A percentile compares a stretch with the other conserved stretches of the same genome.
These are phyloP conservation scores for Diarsia dahlii DNA, from an alignment of 2,888 invertebrate species.

Conservation along the genomic window DNA sequence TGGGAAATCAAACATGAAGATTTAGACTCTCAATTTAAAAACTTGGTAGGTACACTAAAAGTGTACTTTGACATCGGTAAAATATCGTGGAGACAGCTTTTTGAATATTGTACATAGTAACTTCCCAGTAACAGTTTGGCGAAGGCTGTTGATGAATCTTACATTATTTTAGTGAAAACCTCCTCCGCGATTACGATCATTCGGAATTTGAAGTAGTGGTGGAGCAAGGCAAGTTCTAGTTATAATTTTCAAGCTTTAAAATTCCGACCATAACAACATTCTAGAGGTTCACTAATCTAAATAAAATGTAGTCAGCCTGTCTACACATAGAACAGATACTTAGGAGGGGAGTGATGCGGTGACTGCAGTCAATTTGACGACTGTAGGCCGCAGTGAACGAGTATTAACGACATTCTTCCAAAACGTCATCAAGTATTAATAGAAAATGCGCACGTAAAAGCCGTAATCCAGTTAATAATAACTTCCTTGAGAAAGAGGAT, in stretches of 20 bases:
- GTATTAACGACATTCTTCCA: slow-evolving; percentile 37
- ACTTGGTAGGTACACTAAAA: neutral
- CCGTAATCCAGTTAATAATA: slow-evolving; percentile 25
- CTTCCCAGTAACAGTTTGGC: neutral
- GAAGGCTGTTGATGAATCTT: slow-evolving; percentile 19
- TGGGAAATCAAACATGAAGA: slow-evolving; percentile 15
- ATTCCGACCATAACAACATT: slow-evolving; percentile 48
- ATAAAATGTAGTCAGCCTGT: slow-evolving; percentile 57
- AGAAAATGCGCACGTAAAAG: slow-evolving; percentile 32
- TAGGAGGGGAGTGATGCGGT: slow-evolving; percentile 49
- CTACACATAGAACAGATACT: slow-evolving; percentile 38
- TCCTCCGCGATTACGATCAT: slow-evolving; percentile 43
- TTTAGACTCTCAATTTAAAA: neutral
- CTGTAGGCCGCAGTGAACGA: slow-evolving; percentile 25
- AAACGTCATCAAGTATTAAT: slow-evolving; percentile 45
- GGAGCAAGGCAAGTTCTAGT: neutral
- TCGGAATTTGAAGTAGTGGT: slow-evolving; percentile 6
- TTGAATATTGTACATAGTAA: neutral
- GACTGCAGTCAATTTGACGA: slow-evolving; percentile 31
- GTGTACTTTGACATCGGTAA: neutral
- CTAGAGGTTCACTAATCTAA: slow-evolving; percentile 51
- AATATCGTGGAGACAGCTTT: slow-evolving; percentile 1
- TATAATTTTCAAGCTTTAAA: slow-evolving; percentile 34
- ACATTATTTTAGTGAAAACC: slow-evolving; percentile 36
- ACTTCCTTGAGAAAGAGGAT: slow-evolving; percentile 33